Base-by-base conservation (phyloP, 1,140 invertebrate species). In the Drosophila lacertosa region DNA sequence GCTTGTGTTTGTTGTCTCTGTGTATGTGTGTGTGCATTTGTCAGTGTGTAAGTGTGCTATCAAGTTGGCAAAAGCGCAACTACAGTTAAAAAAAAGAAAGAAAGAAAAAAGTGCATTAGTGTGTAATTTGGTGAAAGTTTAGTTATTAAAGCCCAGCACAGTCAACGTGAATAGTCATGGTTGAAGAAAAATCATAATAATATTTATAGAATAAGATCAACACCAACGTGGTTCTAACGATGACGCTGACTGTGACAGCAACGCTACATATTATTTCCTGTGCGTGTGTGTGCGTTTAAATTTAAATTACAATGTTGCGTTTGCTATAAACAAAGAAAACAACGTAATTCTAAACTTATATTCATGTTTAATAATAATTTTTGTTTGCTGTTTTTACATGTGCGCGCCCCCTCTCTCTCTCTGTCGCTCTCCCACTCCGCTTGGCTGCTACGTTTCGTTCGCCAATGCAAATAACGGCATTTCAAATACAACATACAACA, bases 81-180 rank as follows among this genome's bases (percentile, higher is more conserved):
- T 48, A 72, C 24, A 57, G 51, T 35, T 24, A 29, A 13, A 32
- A 53, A 16, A 29, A 13, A 32, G 44, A 16, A 24, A 29, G 44
- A 40, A 50, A 39, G 64, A 24, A 47, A 33, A 26, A 26, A 45
- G 55, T 70, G 67, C 67, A 70, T 53, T 45, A 44, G 63, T 83
- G 74, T 82, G 64, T 63, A 82, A 71, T 83, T 80, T 77, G 77
- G 78, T 82, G 78, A 82, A 82, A 82, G 78, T 77, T 74, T 9
- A 13, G 39, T 50, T 65, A 63, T 54, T 55, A 75, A 57, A 63
- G 53, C 47, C 39, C 18, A 69, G 15, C 24, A 22, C 35, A 16
- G 29, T 11, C 29, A 73, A 24, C 58, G 47, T 16, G 42, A 18
- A 40, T 50, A 60, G 51, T 48, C 37, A 44, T 2, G 5, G 1